Base-by-base conservation (phyloP, 1,140 invertebrate species). In the Drosophila pseudoobscura region DNA sequence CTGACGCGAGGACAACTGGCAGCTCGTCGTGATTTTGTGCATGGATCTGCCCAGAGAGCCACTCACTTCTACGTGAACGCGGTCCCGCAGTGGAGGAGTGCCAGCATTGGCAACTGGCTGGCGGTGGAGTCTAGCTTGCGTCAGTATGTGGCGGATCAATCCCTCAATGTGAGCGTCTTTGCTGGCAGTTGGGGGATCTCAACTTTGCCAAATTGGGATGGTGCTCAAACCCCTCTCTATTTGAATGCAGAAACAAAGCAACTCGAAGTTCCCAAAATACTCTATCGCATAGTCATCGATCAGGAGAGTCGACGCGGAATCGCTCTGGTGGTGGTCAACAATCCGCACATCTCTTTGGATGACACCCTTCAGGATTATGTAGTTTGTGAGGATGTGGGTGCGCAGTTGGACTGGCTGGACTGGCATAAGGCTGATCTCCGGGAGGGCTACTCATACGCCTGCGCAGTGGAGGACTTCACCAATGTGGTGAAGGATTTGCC, bases 61-160 rank as follows among this genome's bases (percentile, higher is more conserved):
- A 94, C 94, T 0, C 95, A 94, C 80, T 94, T 93, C 71, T 95
- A 93, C 78, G 92, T 94, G 6, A 95, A 95, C 82, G 92, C 92
- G 7, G 94, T 93, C 8, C 94, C 94, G 0, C 94, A 89, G 72
- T 95, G 94, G 94, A 93, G 94, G 45, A 93, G 92, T n/a, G 93
- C 94, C 52, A 94, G 94, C 63, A 93, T 92, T 43, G 93, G 93
- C 20, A 95, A 95, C 80, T 95, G 94, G 94, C 91, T 92, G 31
- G 76, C 72, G 2, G 68, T 93, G 15, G 93, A 94, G 77, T 56
- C 66, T 0, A 91, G 91, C 58, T 77, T 92, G 0, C 83, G 92
- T 35, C 78, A 82, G 17, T 93, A 92, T 31, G 92, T 91, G 2
- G 64, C 56, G 0, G 58, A 68, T 3, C 80, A 83, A 9, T 60